phyloP scores from a whole-genome alignment of 2,113 vertebrate genomes.

The Todiramphus chloris region DNA sequence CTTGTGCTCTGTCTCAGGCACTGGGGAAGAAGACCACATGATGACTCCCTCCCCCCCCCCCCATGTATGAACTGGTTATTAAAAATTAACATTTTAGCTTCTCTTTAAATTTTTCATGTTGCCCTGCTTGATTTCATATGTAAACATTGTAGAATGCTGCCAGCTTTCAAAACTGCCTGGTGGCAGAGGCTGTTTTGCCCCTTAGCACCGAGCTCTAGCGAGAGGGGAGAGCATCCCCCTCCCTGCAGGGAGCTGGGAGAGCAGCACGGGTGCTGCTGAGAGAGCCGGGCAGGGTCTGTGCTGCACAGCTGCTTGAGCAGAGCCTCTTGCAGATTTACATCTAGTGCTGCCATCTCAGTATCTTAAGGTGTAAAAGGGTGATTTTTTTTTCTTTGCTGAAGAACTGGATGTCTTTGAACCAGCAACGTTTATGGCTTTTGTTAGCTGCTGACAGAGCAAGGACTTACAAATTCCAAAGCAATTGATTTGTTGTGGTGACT shows the following conservation, averaged over 20 bases:
- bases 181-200: neutral
- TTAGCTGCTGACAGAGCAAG: neutral
- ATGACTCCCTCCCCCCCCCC: neutral
- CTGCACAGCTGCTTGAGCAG: neutral
- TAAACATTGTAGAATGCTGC: neutral
- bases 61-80: neutral
- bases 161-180: neutral
- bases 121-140: neutral
- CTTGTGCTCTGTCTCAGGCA: neutral
- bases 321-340: neutral
- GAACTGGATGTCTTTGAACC: neutral
- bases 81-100: neutral
- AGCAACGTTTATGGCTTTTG: neutral
- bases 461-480: neutral
- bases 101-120: neutral
- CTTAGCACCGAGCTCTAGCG: neutral
- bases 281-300: accelerated
- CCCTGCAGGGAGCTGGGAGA: accelerated
- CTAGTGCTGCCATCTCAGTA: neutral
- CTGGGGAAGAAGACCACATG: accelerated
- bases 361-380: neutral
- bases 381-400: neutral
- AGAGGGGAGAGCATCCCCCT: neutral
- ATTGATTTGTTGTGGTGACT: neutral
- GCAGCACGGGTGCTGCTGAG: neutral